Conservation (phyloP, 2,888 invertebrate genomes). For the Acutogordius australiensis region DNA sequence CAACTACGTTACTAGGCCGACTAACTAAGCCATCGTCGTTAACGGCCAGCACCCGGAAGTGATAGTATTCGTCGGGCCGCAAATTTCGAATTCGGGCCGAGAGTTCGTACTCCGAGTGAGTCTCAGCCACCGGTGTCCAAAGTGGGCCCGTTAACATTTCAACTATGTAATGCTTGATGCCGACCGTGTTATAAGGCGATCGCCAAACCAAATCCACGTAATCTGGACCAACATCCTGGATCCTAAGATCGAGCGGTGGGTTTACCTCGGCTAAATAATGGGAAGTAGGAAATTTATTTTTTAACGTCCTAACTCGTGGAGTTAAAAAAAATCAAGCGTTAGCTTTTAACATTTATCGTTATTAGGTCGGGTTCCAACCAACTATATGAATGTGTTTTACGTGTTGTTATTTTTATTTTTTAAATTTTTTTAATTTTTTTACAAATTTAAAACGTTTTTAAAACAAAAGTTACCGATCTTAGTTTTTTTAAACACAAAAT, state of each 20-base stretch:
- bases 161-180: not conserved
- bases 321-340: no score
- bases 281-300: no score
- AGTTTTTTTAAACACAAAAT: no score
- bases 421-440: no score
- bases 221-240: not conserved
- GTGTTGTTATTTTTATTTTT: no score
- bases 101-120: not conserved
- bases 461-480: no score
- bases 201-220: not conserved
- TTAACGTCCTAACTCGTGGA: no score
- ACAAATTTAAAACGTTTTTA: no score
- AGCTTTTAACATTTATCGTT: no score
- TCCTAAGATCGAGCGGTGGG: not conserved
- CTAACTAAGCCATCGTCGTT: not conserved
- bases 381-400: no score
- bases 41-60: not conserved
- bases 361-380: no score
- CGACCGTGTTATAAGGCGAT: not conserved
- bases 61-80: not conserved
- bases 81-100: not conserved
- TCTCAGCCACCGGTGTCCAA: not conserved
- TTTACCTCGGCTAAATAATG: no score
- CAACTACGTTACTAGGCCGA: not conserved
- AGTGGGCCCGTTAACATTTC: not conserved